A percentile compares a stretch with the other conserved stretches of the same genome.
phyloP scores from a whole-genome alignment of 1,140 invertebrate species.

The Augochlora pura region DNA sequence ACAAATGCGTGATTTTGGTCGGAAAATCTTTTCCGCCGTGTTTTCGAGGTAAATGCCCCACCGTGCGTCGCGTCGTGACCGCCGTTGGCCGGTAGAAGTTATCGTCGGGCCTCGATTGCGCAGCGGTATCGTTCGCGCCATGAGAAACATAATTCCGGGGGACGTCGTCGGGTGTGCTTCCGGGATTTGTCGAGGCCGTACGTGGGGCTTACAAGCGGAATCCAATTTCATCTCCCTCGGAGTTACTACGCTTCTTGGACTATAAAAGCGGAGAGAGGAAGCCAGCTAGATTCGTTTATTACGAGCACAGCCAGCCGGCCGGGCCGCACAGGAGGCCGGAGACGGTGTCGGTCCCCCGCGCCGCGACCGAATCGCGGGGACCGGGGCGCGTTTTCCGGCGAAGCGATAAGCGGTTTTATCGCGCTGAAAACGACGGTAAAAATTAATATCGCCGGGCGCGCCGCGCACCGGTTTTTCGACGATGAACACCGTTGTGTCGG shows the following conservation, averaged over 20 bases:
- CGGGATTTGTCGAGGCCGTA: constrained; percentile 43
- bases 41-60: too few relatives aligned
- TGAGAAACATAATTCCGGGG: constrained; percentile 28
- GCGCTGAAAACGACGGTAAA: constrained; percentile 7
- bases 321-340: background rate
- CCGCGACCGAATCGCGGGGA: background rate
- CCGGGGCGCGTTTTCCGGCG: background rate
- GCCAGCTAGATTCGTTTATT: constrained; percentile 22
- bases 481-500: background rate
- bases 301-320: background rate
- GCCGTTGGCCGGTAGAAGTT: constrained; percentile 16
- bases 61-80: too few relatives aligned
- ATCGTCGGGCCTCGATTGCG: constrained; percentile 31
- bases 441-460: constrained; percentile 3
- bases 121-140: constrained; percentile 21
- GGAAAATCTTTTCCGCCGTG: too few relatives aligned
- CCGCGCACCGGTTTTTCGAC: background rate
- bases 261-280: constrained; percentile 37
- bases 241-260: constrained; percentile 30
- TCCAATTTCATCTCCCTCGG: constrained; percentile 53
- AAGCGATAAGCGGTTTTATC: constrained; percentile 35
- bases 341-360: background rate
- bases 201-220: constrained; percentile 45
- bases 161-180: background rate
- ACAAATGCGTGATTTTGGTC: too few relatives aligned